Evolutionary conservation across 2,888 invertebrate genomes (phyloP), one percentile per base, ranked within the genome.

Genomic region (Druceiella hillmani): DNA sequence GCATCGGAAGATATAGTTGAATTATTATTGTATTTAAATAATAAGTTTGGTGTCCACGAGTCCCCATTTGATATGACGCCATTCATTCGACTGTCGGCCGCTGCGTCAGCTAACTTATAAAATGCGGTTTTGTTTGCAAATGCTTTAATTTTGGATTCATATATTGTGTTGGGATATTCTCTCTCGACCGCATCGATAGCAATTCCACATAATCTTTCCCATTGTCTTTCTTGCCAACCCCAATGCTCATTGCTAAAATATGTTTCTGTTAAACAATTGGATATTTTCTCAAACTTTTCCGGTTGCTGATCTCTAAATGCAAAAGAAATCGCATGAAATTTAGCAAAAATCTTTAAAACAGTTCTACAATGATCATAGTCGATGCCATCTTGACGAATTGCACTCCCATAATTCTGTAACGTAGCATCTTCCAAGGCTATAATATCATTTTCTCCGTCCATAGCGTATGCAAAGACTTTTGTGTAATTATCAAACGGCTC

Each of bases 41-140:
- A 55, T 48, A 85, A 85, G 54, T 87, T 86, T n/a, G 81, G 82
- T 0, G 79, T 74, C 86, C 86, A 86, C 24, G 77, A 76, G 54
- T 87, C 86, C 0, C 85, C 86, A 40, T 86, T 84, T 0, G 74
- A 76, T 16, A 85, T 73, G 0, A 79, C 79, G 1, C 75, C 68
- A n/a, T 70, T 60, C 13, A 62, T 61, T 11, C 54, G 51, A 48
- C 38, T 45, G 2, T 61, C 58, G 1, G 55, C 48, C 0, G 64
- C 66, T 0, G 74, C 66, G 7, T 60, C 56, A 2, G 67, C 57
- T 58, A 74, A 59, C 31, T 68, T 70, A 35, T 69, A 63, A 28
- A 74, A 75, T 1, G 72, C 56, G 16, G 74, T 70, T 1, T 74
- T 74, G 1, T 68, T 60, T 3, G 71, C 59, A 38, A 78, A 77